These are phyloP conservation scores for Gryllus bimaculatus DNA, from an alignment of 1,140 invertebrate species.

Conservation along the genomic window DNA sequence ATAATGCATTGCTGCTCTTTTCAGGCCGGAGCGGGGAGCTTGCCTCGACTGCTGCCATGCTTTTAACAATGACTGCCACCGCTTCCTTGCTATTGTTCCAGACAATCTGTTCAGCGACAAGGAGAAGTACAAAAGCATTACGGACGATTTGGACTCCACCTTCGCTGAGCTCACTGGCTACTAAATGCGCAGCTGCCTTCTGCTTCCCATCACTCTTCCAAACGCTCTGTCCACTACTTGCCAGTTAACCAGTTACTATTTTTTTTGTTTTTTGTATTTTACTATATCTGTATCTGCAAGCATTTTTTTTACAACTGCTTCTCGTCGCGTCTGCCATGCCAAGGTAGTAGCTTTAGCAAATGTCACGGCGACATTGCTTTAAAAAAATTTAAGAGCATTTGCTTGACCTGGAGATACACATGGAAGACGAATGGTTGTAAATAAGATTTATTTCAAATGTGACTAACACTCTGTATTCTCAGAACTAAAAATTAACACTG, in stretches of 20 bases:
- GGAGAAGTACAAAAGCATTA: conserved; percentile 92
- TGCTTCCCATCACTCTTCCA: conserved; percentile 12
- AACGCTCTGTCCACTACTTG: conserved; percentile 12
- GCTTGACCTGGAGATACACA: too few species aligned
- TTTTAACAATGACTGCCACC: conserved; percentile 1
- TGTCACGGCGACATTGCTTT: not conserved
- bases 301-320: conserved; percentile 12
- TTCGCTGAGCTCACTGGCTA: conserved; percentile 81
- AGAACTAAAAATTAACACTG: too few species aligned
- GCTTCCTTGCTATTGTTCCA: conserved; percentile 51
- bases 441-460: too few species aligned
- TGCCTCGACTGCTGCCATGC: not conserved
- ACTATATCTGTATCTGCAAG: conserved; percentile 9
- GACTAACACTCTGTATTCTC: too few species aligned
- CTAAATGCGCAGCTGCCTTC: conserved; percentile 40
- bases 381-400: too few species aligned
- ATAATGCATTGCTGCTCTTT: not conserved
- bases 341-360: conserved; percentile 19
- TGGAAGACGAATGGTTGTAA: too few species aligned
- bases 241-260: not conserved
- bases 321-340: conserved; percentile 16
- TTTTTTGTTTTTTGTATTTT: conserved; percentile 11
- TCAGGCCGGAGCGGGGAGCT: not conserved
- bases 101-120: conserved; percentile 89
- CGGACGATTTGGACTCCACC: conserved; percentile 96